These are phyloP conservation scores for Luscinia luscinia DNA, from an alignment of 2,797 vertebrate species.

Conservation along the genomic window DNA sequence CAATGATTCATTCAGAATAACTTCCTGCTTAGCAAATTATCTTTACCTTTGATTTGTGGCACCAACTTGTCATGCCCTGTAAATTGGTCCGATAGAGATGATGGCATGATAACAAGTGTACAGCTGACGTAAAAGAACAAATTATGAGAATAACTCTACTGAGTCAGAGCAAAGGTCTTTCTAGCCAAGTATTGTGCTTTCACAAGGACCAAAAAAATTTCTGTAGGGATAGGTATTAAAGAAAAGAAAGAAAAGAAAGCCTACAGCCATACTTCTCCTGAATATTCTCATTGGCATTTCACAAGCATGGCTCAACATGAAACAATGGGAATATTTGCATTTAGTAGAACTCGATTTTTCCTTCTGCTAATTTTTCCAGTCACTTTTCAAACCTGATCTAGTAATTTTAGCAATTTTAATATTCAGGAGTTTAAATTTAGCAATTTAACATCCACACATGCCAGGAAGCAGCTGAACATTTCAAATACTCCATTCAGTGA, in stretches of 20 bases:
- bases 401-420: not conserved
- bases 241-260: not conserved
- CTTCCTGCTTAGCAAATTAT: slow-evolving; percentile 20
- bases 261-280: not conserved
- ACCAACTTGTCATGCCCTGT: not conserved
- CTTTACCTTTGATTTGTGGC: slow-evolving; percentile 1
- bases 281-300: not conserved
- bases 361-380: not conserved
- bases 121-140: not conserved
- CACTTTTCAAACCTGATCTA: not conserved
- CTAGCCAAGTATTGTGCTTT: not conserved
- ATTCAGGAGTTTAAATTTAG: not conserved
- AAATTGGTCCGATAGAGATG: not conserved
- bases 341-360: not conserved
- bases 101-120: slow-evolving; percentile 4
- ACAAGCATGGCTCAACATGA: not conserved
- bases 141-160: not conserved
- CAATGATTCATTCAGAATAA: slow-evolving; percentile 24
- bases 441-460: not conserved
- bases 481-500: not conserved
- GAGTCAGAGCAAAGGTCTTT: not conserved
- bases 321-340: not conserved
- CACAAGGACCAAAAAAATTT: not conserved
- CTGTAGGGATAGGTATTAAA: not conserved
- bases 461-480: not conserved